Evolutionary conservation across 1,140 invertebrate genomes (phyloP).

Genomic region (Adelges cooleyi): DNA sequence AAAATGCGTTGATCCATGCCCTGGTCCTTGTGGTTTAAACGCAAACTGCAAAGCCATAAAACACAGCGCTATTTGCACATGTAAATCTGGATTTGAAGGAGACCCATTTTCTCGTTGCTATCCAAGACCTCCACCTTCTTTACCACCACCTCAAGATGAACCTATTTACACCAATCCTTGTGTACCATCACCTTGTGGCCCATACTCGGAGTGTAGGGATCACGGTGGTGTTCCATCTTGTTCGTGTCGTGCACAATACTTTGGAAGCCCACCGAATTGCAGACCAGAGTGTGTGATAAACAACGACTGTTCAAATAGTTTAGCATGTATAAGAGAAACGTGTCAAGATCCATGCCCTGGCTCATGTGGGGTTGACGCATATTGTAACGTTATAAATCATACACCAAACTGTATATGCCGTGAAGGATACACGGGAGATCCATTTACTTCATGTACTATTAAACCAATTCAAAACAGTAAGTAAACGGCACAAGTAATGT

Average conservation of each 20-base stretch:
- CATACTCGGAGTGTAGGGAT: constrained; percentile 65
- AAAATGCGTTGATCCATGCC: constrained; percentile 44
- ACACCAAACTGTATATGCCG: constrained; percentile 45
- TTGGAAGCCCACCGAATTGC: constrained; percentile 47
- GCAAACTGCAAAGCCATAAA: constrained; percentile 46
- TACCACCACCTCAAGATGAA: constrained; percentile 4
- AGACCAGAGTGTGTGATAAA: constrained; percentile 55
- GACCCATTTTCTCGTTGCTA: constrained; percentile 39
- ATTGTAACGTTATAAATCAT: constrained; percentile 46
- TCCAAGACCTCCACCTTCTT: background rate
- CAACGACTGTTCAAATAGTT: constrained; percentile 52
- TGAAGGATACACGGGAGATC: constrained; percentile 45
- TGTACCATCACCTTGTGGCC: constrained; percentile 56
- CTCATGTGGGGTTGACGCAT: constrained; percentile 43
- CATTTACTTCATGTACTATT: constrained; percentile 41
- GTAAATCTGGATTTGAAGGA: constrained; percentile 44
- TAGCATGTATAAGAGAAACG: constrained; percentile 53
- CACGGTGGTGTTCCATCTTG: constrained; percentile 58
- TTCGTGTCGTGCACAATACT: constrained; percentile 41
- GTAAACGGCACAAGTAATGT: too few relatives aligned
- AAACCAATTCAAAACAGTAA: constrained; percentile 32
- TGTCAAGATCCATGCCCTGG: constrained; percentile 54
- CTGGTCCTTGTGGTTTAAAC: constrained; percentile 45
- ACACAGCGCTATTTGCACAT: constrained; percentile 44
- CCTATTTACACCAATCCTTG: constrained; percentile 1